A percentile compares a stretch with the other conserved stretches of the same genome.
phyloP scores from a whole-genome alignment of 2,888 invertebrate species.

The Chrysolina oricalcia region DNA sequence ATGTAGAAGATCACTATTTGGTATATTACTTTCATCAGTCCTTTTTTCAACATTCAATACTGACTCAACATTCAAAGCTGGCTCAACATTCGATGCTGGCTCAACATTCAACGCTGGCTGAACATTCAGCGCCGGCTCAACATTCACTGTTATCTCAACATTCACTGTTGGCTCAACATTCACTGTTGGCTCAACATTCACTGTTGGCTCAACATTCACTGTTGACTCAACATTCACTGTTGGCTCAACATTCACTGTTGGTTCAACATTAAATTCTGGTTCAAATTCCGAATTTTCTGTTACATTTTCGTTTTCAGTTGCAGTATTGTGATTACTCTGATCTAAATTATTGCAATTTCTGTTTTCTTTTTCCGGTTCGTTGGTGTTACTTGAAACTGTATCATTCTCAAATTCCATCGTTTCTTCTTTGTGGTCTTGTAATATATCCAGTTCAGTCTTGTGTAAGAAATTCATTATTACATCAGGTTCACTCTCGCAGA shows the following conservation, averaged over 20 bases:
- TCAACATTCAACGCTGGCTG: neutral
- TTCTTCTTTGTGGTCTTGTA: conserved; percentile 6
- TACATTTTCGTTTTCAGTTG: neutral
- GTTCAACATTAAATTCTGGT: neutral
- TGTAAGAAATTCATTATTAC: neutral
- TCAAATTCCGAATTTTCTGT: neutral
- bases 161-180: neutral
- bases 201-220: neutral
- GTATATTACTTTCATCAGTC: neutral
- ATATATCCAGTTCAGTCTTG: conserved; percentile 1
- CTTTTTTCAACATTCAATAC: neutral
- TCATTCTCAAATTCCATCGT: neutral
- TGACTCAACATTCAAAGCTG: neutral
- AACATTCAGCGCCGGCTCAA: neutral
- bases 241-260: neutral
- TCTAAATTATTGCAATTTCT: neutral
- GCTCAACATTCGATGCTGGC: neutral
- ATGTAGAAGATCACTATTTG: neutral
- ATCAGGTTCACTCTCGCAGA: neutral
- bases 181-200: neutral
- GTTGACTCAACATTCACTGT: neutral
- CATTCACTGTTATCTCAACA: neutral
- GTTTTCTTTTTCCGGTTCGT: neutral
- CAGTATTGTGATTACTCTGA: neutral
- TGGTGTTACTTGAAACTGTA: neutral